Evolutionary conservation across 2,113 vertebrate genomes (phyloP).

Genomic region (Pteruthius melanotis): DNA sequence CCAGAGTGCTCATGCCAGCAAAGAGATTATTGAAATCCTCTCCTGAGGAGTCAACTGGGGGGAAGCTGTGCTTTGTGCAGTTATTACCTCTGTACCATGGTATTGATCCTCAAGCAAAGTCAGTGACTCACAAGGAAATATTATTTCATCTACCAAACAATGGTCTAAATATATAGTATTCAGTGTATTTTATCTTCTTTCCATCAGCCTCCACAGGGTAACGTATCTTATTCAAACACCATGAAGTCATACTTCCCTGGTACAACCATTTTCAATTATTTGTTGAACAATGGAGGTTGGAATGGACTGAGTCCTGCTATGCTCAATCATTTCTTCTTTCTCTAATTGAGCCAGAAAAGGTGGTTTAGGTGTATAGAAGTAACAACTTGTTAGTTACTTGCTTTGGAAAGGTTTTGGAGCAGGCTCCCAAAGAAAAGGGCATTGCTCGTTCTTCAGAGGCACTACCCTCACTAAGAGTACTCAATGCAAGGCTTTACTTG

Average conservation of each 20-base stretch:
- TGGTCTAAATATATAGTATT: slow-evolving; percentile 30
- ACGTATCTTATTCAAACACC: slow-evolving; percentile 30
- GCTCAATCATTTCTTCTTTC: not conserved
- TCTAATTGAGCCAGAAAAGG: not conserved
- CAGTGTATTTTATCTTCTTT: slow-evolving; percentile 31
- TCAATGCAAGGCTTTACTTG: not conserved
- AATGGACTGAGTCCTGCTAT: not conserved
- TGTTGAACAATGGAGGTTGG: slow-evolving; percentile 3
- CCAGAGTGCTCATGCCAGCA: not conserved
- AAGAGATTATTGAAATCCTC: slow-evolving; percentile 2
- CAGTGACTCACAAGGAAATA: slow-evolving; percentile 46
- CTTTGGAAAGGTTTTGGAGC: not conserved
- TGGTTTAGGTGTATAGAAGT: not conserved
- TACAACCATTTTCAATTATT: slow-evolving; percentile 42
- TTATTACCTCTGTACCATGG: not conserved
- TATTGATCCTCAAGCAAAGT: slow-evolving; percentile 1
- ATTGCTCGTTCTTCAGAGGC: not conserved
- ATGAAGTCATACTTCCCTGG: slow-evolving; percentile 36
- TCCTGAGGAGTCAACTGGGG: not conserved
- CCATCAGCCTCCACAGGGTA: not conserved
- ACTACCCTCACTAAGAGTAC: not conserved
- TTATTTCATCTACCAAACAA: slow-evolving; percentile 9
- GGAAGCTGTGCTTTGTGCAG: not conserved
- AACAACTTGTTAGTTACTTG: not conserved
- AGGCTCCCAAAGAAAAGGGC: not conserved